A percentile compares a stretch with the other conserved stretches of the same genome.
Conservation (phyloP, 2,797 vertebrate species). For the Aeoliscus strigatus region DNA sequence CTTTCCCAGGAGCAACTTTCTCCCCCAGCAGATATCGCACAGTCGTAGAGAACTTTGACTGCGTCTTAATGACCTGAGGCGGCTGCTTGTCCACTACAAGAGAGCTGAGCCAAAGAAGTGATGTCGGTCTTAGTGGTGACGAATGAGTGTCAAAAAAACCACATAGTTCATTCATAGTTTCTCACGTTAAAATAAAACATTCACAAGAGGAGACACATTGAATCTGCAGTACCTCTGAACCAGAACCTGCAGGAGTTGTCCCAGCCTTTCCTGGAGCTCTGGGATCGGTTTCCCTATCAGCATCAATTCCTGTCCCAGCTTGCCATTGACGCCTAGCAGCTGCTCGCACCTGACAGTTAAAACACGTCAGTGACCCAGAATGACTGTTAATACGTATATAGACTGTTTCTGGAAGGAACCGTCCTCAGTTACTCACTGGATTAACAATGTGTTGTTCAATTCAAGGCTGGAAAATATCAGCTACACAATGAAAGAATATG, state of each 20-base stretch:
- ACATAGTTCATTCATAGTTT: background rate
- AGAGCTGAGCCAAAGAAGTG: conserved; percentile 70
- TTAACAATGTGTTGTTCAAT: no score
- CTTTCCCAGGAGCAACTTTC: conserved; percentile 78
- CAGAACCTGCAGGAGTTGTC: conserved; percentile 70
- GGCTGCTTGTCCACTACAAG: conserved; percentile 94
- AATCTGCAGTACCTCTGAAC: conserved; percentile 79
- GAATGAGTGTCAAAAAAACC: no score
- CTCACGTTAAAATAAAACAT: background rate
- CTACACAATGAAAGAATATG: background rate
- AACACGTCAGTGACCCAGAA: background rate
- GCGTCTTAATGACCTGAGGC: conserved; percentile 97
- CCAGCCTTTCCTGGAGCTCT: conserved; percentile 73
- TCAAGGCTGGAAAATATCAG: no score
- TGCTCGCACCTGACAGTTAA: conserved; percentile 74
- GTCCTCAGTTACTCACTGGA: no score
- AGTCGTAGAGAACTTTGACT: conserved; percentile 91
- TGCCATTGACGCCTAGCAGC: conserved; percentile 79
- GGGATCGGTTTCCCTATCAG: conserved; percentile 67
- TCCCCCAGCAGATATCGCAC: conserved; percentile 90
- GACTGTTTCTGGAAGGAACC: no score
- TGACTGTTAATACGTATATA: background rate
- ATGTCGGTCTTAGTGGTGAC: no score
- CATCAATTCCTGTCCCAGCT: conserved; percentile 84
- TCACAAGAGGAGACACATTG: background rate